Evolutionary conservation across 1,140 invertebrate genomes (phyloP), one percentile per base, ranked within the genome.

Genomic region (Caligus rogercresseyi): DNA sequence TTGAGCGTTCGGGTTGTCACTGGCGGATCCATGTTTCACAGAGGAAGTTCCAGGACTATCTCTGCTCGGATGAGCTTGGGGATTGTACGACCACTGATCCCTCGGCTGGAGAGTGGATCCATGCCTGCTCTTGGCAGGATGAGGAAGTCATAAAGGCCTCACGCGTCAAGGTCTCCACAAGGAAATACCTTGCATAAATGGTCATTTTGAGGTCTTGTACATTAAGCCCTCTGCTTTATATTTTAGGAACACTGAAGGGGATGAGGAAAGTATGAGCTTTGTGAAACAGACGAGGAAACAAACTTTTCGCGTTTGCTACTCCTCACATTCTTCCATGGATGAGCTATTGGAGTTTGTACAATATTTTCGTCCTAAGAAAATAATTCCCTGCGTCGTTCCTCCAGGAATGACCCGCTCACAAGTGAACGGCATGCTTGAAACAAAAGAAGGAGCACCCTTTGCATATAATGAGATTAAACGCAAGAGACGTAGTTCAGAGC

Each of bases 1-100:
- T 68, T 26, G 63, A 67, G 61, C 52, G 64, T n/a, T 69, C 70
- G 31, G 61, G 61, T 11, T 64, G 63, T 31, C 26, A 25, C 16
- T 60, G 57, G 59, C 57, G 66, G 56, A 69, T 71, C 20, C 68
- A 71, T 57, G 69, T 72, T 23, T 63, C 60, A 54, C 61, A 65
- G n/a, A 65, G 64, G 64, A 69, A 66, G 26, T 66, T 67, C 26
- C 20, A n/a, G 18, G 57, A 60, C 25, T 60, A 60, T 16, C 21
- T 60, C 7, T 26, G 57, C 26, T 26, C 25, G 16, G 57, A 26
- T 19, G 57, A 60, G 15, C 26, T 60, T 18, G 26, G 26, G 2
- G 57, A 43, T 43, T 60, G 57, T 25, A 60, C 57, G 14, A 25
- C 21, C 26, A 15, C 24, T 18, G 23, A 60, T 25, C 26, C 26